Evolutionary conservation across 2,113 vertebrate species (phyloP).

Genomic region (Ifrita kowaldi): DNA sequence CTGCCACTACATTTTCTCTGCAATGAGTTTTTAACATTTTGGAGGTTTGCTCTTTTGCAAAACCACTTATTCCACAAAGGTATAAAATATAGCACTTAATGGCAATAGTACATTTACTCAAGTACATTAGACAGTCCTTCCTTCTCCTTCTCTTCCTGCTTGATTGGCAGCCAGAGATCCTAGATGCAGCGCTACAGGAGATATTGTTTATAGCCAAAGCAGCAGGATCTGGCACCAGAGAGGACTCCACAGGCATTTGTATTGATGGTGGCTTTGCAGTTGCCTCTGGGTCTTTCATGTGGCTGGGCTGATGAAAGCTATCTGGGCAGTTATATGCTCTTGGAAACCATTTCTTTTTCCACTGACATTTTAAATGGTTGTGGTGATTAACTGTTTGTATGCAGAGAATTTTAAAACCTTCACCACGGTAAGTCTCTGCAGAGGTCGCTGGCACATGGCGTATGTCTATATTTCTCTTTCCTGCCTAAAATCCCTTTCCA

Average conservation of each 20-base stretch:
- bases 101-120: background rate
- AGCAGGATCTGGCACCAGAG: conserved; percentile 61
- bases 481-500: background rate
- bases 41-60: conserved; percentile 12
- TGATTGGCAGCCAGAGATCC: conserved; percentile 48
- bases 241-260: conserved; percentile 67
- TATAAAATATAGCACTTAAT: conserved; percentile 17
- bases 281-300: conserved; percentile 73
- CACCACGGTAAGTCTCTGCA: conserved; percentile 4
- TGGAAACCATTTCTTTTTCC: conserved; percentile 70
- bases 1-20: background rate
- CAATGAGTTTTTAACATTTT: conserved; percentile 7
- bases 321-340: conserved; percentile 55
- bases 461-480: conserved; percentile 31
- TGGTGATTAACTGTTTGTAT: conserved; percentile 72
- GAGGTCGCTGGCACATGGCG: conserved; percentile 28
- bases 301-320: conserved; percentile 55
- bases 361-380: conserved; percentile 74
- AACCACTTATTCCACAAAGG: background rate
- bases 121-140: conserved; percentile 40
- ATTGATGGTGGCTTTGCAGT: conserved; percentile 67
- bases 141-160: conserved; percentile 18
- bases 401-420: conserved; percentile 69
- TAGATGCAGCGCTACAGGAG: conserved; percentile 20
- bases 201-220: conserved; percentile 46